Percentiles rank a stretch among this genome's conserved stretches.
Conservation (phyloP, 2,888 invertebrate species). For the Epistrophe grossulariae region DNA sequence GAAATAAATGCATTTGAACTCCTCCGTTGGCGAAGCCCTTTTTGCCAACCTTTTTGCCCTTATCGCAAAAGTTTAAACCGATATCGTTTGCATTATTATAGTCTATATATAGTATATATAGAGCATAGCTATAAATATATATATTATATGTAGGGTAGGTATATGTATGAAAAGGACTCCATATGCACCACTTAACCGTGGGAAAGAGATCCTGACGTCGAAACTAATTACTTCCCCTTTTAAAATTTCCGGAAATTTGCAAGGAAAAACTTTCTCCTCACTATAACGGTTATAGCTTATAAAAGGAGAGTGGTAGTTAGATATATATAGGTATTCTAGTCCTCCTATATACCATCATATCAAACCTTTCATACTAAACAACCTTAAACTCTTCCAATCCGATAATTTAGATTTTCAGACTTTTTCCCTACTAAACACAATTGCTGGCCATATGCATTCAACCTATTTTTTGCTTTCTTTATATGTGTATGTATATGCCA, state of each 20-base stretch:
- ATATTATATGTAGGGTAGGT: background rate
- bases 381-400: slow-evolving; percentile 62
- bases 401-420: slow-evolving; percentile 66
- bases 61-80: slow-evolving; percentile 58
- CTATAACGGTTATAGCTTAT: background rate
- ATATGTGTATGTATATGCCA: background rate
- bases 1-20: slow-evolving; percentile 55
- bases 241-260: slow-evolving; percentile 68
- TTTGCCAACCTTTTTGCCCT: slow-evolving; percentile 6
- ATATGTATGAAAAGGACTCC: slow-evolving; percentile 38
- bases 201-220: slow-evolving; percentile 69
- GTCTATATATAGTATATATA: background rate
- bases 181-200: slow-evolving; percentile 72
- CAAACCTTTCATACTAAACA: slow-evolving; percentile 50
- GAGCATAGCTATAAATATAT: background rate
- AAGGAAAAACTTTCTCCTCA: slow-evolving; percentile 63
- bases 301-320: background rate
- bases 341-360: background rate
- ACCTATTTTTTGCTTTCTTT: background rate
- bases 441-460: slow-evolving; percentile 35
- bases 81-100: slow-evolving; percentile 55
- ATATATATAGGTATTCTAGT: background rate
- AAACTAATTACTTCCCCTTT: slow-evolving; percentile 73
- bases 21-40: slow-evolving; percentile 30
- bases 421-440: slow-evolving; percentile 25